These are phyloP conservation scores for Neoitamus cyanurus DNA, from an alignment of 2,888 invertebrate species.

Conservation along the genomic window DNA sequence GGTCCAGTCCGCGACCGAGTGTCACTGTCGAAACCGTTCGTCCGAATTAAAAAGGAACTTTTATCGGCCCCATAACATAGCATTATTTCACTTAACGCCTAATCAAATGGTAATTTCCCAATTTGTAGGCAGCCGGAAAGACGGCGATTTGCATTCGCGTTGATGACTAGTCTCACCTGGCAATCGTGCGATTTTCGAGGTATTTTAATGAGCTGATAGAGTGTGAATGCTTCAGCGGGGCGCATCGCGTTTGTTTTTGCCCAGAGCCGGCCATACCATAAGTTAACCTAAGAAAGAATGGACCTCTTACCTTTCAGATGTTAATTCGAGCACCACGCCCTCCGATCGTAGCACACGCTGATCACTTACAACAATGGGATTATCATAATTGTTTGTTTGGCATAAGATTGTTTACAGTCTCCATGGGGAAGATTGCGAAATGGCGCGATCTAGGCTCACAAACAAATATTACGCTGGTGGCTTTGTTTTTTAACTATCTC, in stretches of 20 bases:
- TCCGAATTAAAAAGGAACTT: neutral
- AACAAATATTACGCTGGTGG: neutral
- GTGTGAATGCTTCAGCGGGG: neutral
- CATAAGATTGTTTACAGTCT: neutral
- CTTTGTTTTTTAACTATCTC: neutral
- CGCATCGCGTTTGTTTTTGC: neutral
- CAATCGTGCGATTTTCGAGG: slow-evolving; percentile 1
- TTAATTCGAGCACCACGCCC: neutral
- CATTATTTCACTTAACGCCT: slow-evolving; percentile 5
- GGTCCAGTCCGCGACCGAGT: neutral
- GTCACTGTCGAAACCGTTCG: neutral
- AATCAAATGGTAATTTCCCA: slow-evolving; percentile 7
- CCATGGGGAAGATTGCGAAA: neutral
- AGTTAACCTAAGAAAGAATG: neutral
- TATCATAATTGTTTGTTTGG: neutral
- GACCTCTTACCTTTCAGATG: neutral
- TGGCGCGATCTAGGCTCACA: neutral
- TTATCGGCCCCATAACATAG: neutral
- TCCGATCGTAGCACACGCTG: neutral
- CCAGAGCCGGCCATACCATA: neutral
- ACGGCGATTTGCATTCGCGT: neutral
- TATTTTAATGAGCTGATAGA: neutral
- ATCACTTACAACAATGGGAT: neutral
- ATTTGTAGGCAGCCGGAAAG: neutral
- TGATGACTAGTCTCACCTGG: neutral